Evolutionary conservation across 2,888 invertebrate genomes (phyloP), one percentile per base, ranked within the genome.

Genomic region (Halocaridina rubra): DNA sequence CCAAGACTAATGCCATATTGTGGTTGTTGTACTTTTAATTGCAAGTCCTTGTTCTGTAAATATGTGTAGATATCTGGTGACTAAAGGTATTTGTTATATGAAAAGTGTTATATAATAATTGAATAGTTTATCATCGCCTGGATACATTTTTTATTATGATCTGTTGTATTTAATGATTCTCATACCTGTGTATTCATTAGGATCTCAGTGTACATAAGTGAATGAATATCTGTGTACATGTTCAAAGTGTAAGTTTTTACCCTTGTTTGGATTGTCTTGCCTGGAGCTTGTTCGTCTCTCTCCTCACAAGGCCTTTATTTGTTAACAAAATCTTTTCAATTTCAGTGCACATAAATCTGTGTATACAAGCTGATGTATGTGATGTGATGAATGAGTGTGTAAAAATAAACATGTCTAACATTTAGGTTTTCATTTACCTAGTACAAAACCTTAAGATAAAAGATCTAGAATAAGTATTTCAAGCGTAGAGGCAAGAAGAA

Each of bases 91-190:
- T 80, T 59, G 76, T 76, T 61, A 30, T 61, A 19, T 30, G 30
- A 64, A 71, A 82, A 77, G 33, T n/a, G n/a, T n/a, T 39, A 46
- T 80, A 80, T 80, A 71, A 72, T 80, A 64, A 59, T 80, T 33
- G 61, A 13, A 53, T 30, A 71, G 46, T 80, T 57, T 24, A 72
- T 72, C 13, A 71, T 59, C 39, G 57, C 33, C 72, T 13, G 30
- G 27, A 57, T 53, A 32, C 59, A 32, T 71, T 29, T 19, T 69
- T 59, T 67, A 46, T 64, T 71, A 61, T 33, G 82, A 46, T 78
- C 71, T 84, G 78, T 72, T 84, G 77, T 71, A 84, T 61, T 71
- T 77, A 75, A 81, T 64, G 82, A 84, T 84, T 84, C 82, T 84
- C 82, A 84, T 71, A 82, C 32, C 78, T 72, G 57, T 46, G 24